Percentiles rank a stretch among this genome's conserved stretches.
Conservation (phyloP, 2,888 invertebrate genomes). For the Eumerus sabulonum region DNA sequence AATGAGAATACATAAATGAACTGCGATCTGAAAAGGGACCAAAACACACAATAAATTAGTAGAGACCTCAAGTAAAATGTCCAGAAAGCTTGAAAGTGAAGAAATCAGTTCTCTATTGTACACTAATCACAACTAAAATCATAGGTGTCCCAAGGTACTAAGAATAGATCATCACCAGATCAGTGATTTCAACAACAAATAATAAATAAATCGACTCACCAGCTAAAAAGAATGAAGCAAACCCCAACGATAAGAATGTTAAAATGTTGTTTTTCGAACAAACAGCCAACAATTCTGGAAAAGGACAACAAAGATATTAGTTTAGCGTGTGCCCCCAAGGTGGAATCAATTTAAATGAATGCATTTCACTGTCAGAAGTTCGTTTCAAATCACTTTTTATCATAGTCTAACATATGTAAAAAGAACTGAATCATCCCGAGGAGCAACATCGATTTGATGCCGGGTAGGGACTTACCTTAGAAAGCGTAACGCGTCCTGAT, state of each 20-base stretch:
- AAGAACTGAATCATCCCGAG: constrained; percentile 60
- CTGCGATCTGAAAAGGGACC: constrained; percentile 16
- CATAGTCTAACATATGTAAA: constrained; percentile 70
- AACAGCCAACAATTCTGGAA: constrained; percentile 34
- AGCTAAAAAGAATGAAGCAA: not conserved
- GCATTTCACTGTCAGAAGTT: constrained; percentile 34
- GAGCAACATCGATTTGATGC: not conserved
- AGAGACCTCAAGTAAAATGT: not conserved
- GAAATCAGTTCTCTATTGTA: constrained; percentile 69
- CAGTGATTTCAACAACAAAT: not conserved
- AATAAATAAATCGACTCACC: constrained; percentile 17
- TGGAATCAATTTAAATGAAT: constrained; percentile 1
- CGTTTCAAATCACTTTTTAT: constrained; percentile 63
- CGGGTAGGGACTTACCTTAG: constrained; percentile 80
- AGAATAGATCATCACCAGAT: constrained; percentile 71
- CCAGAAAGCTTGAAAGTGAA: not conserved
- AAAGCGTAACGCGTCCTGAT: constrained; percentile 99
- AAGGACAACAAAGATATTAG: not conserved
- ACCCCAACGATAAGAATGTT: constrained; percentile 1
- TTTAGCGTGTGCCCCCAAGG: not conserved
- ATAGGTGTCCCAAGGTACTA: constrained; percentile 79
- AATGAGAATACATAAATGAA: constrained; percentile 1
- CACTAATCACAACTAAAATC: constrained; percentile 75
- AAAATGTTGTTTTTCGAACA: too few species aligned
- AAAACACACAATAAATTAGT: constrained; percentile 6